Evolutionary conservation across 1,140 invertebrate species (phyloP), one percentile per base, ranked within the genome.

Genomic region (Pogonomyrmex californicus): DNA sequence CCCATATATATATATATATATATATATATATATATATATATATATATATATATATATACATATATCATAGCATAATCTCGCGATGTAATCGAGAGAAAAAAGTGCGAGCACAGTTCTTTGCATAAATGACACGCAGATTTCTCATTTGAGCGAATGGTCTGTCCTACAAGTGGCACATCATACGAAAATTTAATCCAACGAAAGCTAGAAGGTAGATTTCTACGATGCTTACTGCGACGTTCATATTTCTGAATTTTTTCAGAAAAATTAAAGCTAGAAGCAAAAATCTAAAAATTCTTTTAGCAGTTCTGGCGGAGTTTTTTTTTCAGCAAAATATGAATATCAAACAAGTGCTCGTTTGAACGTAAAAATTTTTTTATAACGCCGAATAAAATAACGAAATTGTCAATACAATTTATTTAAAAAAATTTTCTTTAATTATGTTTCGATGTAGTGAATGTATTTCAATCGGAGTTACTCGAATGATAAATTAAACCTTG

Each of bases 41-140:
- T n/a, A n/a, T n/a, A n/a, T n/a, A 62, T 54, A 85, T 51, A 47
- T 30, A 23, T 23, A 23, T 23, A 23, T 23, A 23, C 23, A 23
- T 23, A 23, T 23, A 23, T 73, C 12, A 33, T 47, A n/a, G 44
- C 41, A 30, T 63, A 63, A 47, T 79, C n/a, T 79, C 62, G 41
- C n/a, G 44, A 14, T n/a, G 12, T 7, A 10, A 38, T 7, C 33
- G 33, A n/a, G 41, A 10, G 17, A 36, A 14, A 12, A 6, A 63
- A 38, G 6, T 5, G 51, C 23, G 30, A 77, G 7, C 7, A 49
- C 10, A 41, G 7, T 54, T 33, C 1, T n/a, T n/a, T 33, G 1
- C 17, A 12, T 47, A 4, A 79, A n/a, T 4, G 23, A 56, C 49
- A 56, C 36, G 33, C 10, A 14, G n/a, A 54, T 54, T 41, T 75